These are phyloP conservation scores for Aporophyla nigra DNA, from an alignment of 2,888 invertebrate species.

Conservation along the genomic window DNA sequence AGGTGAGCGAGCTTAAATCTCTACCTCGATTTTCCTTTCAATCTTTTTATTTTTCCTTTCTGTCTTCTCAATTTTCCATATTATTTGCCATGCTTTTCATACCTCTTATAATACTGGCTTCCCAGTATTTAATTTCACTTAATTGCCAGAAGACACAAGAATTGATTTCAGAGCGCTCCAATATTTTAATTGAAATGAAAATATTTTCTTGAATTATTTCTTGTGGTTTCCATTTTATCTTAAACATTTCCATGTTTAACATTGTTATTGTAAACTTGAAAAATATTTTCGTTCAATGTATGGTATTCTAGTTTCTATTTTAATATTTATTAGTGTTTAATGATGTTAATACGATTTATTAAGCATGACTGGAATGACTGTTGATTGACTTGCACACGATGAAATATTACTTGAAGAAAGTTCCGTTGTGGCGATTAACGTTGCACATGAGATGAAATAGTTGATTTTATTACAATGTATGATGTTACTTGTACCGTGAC, in stretches of 20 bases:
- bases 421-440: slow-evolving; percentile 47
- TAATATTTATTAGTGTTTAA: slow-evolving; percentile 30
- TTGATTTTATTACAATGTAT: background rate
- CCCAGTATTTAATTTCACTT: background rate
- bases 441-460: slow-evolving; percentile 9
- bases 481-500: slow-evolving; percentile 1
- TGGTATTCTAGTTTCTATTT: background rate
- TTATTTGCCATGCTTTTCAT: slow-evolving; percentile 28
- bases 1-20: no score
- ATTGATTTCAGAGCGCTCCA: slow-evolving; percentile 32
- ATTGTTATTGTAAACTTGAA: background rate
- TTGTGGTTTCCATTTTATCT: background rate
- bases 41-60: background rate
- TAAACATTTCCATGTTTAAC: background rate
- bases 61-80: background rate
- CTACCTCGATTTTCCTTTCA: background rate
- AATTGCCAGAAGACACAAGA: slow-evolving; percentile 10
- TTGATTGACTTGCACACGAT: slow-evolving; percentile 66
- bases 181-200: slow-evolving; percentile 30
- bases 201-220: slow-evolving; percentile 15
- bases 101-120: background rate
- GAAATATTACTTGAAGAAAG: slow-evolving; percentile 55
- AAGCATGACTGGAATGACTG: slow-evolving; percentile 73
- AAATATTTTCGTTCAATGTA: slow-evolving; percentile 33
- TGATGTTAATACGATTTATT: slow-evolving; percentile 60